Evolutionary conservation across 1,140 invertebrate genomes (phyloP), one percentile per base, ranked within the genome.

Genomic region (Grapholita molesta): DNA sequence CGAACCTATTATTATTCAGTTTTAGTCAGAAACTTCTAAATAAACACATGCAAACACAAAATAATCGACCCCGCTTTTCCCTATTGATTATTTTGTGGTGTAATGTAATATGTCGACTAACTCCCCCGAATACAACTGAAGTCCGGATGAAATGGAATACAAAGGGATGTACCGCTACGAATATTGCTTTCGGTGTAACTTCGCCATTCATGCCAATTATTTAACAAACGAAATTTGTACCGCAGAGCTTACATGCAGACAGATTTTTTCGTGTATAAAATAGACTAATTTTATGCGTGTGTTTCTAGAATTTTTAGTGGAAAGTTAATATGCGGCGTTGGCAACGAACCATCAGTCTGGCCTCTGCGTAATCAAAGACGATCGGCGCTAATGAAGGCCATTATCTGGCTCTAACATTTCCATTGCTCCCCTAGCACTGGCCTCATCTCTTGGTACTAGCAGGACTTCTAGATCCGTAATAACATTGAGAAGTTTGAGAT

Each of bases 141-240:
- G 38, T 38, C 12, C 1, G n/a, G 11, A 12, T 38, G 35, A 38
- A 38, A 38, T 15, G n/a, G n/a, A 38, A 57, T 28, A 25, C 25
- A 9, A 57, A n/a, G 25, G 23, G 24, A n/a, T 25, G 9, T 28
- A 57, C 3, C 11, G 24, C 12, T 28, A 25, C 9, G 53, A 24
- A 57, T 57, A 57, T 28, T 57, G 53, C 24, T 15, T 57, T 57
- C n/a, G 24, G 53, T 12, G 53, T n/a, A 57, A 57, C 12, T n/a
- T 57, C 23, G 6, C 24, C 12, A 24, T 57, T 57, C 25, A 57
- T 57, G 5, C 23, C 53, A 57, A 57, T 57, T 57, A 57, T 30
- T 57, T 57, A 57, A 57, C 53, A 25, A 57, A 57, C 24, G n/a
- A 28, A 55, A 57, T 57, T 57, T 12, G 24, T 5, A 25, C 24